Percentiles rank a stretch among this genome's conserved stretches.
These are phyloP conservation scores for Coranthus polyacanthus DNA, from an alignment of 2,797 vertebrate genomes.

Conservation along the genomic window DNA sequence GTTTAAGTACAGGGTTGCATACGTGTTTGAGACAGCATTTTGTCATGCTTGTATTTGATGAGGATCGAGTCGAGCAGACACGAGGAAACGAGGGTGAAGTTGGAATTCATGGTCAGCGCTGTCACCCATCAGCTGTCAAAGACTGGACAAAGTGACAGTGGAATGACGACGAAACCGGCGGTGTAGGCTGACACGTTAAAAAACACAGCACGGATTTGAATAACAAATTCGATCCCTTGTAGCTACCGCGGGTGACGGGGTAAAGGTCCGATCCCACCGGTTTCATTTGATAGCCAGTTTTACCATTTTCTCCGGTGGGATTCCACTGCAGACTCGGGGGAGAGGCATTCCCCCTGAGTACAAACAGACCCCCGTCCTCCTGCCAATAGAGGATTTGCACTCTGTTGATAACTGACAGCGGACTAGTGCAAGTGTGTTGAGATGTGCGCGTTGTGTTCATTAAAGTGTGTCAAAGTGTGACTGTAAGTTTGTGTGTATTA, in stretches of 20 bases:
- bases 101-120: too few relatives aligned
- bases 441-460: slow-evolving; percentile 21
- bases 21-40: too few relatives aligned
- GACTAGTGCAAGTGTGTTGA: slow-evolving; percentile 40
- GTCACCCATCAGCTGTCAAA: too few relatives aligned
- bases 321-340: background rate
- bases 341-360: slow-evolving; percentile 37
- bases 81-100: too few relatives aligned
- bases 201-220: too few relatives aligned
- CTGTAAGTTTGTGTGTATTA: slow-evolving; percentile 9
- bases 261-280: background rate
- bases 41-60: too few relatives aligned
- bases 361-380: slow-evolving; percentile 28
- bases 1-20: too few relatives aligned
- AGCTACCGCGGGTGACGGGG: background rate
- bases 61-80: too few relatives aligned
- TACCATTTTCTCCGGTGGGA: slow-evolving; percentile 1
- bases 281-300: slow-evolving; percentile 21
- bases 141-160: too few relatives aligned
- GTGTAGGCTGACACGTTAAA: too few relatives aligned
- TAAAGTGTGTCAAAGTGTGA: slow-evolving; percentile 17
- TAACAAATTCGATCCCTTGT: too few relatives aligned
- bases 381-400: slow-evolving; percentile 65
- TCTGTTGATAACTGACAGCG: slow-evolving; percentile 71
- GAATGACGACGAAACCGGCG: too few relatives aligned